These are phyloP conservation scores for Salticus scenicus DNA, from an alignment of 2,888 invertebrate species.

Conservation along the genomic window DNA sequence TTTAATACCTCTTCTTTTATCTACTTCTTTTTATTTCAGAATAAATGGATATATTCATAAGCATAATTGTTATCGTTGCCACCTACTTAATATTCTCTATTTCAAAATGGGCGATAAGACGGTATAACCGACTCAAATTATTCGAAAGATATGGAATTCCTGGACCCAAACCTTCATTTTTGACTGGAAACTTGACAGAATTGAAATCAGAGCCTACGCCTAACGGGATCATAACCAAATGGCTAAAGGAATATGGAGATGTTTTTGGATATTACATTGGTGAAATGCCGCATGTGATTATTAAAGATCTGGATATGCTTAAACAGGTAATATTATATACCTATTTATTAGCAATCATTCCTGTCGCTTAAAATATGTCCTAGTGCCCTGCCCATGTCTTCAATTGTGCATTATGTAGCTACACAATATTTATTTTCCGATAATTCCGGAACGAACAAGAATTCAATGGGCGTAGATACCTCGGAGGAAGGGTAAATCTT, in stretches of 20 bases:
- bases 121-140: constrained; percentile 13
- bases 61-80: neutral
- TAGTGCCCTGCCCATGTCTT: too few relatives aligned
- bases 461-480: too few relatives aligned
- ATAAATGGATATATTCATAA: constrained; percentile 31
- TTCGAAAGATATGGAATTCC: constrained; percentile 36
- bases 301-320: constrained; percentile 55
- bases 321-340: constrained; percentile 73
- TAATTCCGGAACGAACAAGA: too few relatives aligned
- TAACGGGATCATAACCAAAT: constrained; percentile 30
- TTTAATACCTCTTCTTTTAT: too few relatives aligned
- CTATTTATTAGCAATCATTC: too few relatives aligned
- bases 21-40: too few relatives aligned
- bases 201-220: constrained; percentile 37
- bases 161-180: constrained; percentile 27
- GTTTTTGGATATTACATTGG: constrained; percentile 53
- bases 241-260: constrained; percentile 51
- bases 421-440: too few relatives aligned
- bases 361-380: too few relatives aligned
- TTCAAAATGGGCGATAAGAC: constrained; percentile 15
- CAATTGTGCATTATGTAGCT: too few relatives aligned
- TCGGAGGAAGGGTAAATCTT: too few relatives aligned
- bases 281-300: constrained; percentile 38
- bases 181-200: constrained; percentile 34
- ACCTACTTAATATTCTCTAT: neutral